Conservation (phyloP, 2,797 vertebrate genomes). For the Oophaga sylvatica region DNA sequence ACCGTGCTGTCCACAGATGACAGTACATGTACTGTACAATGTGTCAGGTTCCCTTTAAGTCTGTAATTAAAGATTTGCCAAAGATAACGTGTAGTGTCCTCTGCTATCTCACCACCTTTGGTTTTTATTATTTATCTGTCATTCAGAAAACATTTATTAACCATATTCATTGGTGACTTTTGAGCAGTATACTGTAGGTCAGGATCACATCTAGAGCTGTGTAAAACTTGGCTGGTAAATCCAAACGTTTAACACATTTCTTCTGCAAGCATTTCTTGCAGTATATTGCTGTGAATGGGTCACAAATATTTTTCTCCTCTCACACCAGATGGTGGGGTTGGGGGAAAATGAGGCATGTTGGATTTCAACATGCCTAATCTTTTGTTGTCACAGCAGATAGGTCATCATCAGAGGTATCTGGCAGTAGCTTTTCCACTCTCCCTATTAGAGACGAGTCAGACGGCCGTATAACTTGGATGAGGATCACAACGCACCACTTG, state of each 20-base stretch:
- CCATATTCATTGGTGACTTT: not conserved
- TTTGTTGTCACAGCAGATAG: too few relatives aligned
- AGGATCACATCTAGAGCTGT: not conserved
- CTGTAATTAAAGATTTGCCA: not conserved
- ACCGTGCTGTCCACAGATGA: too few relatives aligned
- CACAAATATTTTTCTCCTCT: not conserved
- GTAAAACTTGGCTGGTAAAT: not conserved
- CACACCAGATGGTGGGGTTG: too few relatives aligned
- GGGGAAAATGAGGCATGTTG: too few relatives aligned
- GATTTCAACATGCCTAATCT: too few relatives aligned
- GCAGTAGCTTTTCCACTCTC: too few relatives aligned
- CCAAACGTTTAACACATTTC: not conserved
- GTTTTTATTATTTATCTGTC: not conserved
- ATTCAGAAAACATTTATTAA: conserved; percentile 21
- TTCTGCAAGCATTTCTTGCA: not conserved
- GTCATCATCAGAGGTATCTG: too few relatives aligned
- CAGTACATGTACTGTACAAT: not conserved
- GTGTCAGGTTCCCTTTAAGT: too few relatives aligned
- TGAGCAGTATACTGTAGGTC: not conserved
- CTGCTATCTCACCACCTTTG: not conserved
- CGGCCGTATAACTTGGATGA: too few relatives aligned
- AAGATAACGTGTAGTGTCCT: not conserved
- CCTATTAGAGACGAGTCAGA: too few relatives aligned
- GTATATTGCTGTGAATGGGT: not conserved
- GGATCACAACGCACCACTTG: too few relatives aligned